Percentiles rank a stretch among this genome's conserved stretches.
phyloP scores from a whole-genome alignment of 2,113 vertebrate genomes.

The Pseudopipra pipra region DNA sequence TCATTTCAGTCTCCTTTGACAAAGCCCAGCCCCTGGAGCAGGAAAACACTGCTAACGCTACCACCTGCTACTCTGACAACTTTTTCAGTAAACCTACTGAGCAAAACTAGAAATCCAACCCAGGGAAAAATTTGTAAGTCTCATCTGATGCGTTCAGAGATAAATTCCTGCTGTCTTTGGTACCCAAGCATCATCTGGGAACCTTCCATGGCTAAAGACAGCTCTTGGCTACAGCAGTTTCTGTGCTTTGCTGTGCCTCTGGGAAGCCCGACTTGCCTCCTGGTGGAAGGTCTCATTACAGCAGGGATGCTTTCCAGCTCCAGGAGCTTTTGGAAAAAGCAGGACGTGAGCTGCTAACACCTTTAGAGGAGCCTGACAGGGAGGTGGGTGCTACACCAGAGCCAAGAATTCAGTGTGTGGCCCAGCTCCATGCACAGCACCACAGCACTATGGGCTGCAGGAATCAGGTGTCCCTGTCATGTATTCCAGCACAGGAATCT shows the following conservation, averaged over 20 bases:
- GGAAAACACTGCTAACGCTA: background rate
- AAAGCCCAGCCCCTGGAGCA: background rate
- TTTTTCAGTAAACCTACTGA: background rate
- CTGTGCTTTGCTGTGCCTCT: background rate
- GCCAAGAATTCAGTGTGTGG: background rate
- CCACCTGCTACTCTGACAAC: background rate
- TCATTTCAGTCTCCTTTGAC: background rate
- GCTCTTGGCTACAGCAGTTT: background rate
- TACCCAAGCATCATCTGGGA: background rate
- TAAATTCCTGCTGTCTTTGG: background rate
- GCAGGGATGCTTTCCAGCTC: background rate
- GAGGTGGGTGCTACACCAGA: background rate
- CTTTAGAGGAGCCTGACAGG: background rate
- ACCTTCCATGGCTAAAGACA: background rate
- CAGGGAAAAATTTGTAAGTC: fast-evolving
- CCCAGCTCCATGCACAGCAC: fast-evolving
- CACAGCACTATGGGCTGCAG: fast-evolving
- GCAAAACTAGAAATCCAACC: background rate
- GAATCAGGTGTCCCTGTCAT: fast-evolving
- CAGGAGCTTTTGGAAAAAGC: background rate
- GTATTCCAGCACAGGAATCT: fast-evolving
- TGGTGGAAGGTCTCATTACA: slow-evolving; percentile 62
- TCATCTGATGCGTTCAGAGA: background rate
- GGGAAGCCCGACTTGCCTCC: slow-evolving; percentile 35
- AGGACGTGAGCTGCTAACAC: background rate